Conservation (phyloP, 1,140 invertebrate species). For the Zaprionus gabonicus region DNA sequence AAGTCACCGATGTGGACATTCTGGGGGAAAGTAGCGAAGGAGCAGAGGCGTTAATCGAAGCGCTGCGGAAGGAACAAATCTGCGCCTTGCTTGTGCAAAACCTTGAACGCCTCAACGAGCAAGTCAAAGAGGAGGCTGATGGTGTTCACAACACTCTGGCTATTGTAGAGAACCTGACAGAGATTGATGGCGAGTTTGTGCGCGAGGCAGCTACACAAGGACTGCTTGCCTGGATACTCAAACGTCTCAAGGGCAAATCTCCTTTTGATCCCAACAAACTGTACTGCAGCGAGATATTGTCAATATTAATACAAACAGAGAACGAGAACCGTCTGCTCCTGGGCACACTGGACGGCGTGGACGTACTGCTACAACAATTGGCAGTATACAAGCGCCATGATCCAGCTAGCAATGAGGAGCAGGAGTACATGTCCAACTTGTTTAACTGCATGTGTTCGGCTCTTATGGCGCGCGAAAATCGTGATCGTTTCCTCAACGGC, state of each 20-base stretch:
- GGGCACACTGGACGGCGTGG: conserved; percentile 97
- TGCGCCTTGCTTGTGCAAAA: conserved; percentile 97
- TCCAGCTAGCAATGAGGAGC: conserved; percentile 95
- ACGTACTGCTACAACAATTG: conserved; percentile 97
- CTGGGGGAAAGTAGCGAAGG: conserved; percentile 95
- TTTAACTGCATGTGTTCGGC: conserved; percentile 98
- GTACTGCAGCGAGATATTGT: conserved; percentile 97
- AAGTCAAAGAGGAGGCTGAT: conserved; percentile 96
- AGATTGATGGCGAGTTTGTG: conserved; percentile 94
- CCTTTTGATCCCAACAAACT: conserved; percentile 98
- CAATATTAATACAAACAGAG: conserved; percentile 96
- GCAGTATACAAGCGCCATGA: conserved; percentile 98
- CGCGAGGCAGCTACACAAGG: conserved; percentile 94
- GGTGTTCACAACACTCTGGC: conserved; percentile 98
- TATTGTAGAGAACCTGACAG: conserved; percentile 96
- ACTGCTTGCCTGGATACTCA: conserved; percentile 95
- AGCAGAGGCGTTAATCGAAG: conserved; percentile 91
- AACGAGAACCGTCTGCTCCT: conserved; percentile 92
- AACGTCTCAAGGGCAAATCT: conserved; percentile 92
- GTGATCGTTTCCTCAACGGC: conserved; percentile 95
- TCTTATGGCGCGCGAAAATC: conserved; percentile 94
- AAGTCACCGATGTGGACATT: conserved; percentile 98
- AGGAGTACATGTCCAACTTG: conserved; percentile 99
- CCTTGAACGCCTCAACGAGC: conserved; percentile 96
- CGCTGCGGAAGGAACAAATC: conserved; percentile 94